These are phyloP conservation scores for Megastigmus dorsalis DNA, from an alignment of 2,888 invertebrate genomes.

Conservation along the genomic window DNA sequence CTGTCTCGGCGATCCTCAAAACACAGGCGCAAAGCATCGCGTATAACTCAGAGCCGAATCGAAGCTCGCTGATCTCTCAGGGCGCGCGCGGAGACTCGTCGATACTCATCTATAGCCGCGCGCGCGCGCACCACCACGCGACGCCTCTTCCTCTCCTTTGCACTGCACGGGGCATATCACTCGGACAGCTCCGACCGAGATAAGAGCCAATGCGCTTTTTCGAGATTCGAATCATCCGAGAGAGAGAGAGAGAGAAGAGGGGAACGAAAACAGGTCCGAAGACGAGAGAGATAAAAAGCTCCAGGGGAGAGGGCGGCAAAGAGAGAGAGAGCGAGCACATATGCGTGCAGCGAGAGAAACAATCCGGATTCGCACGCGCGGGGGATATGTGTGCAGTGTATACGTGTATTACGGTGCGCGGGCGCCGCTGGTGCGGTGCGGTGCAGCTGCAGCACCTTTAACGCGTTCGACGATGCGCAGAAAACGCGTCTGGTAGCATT, in stretches of 20 bases:
- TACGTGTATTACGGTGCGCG: too few species aligned
- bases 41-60: neutral
- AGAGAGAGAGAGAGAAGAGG: too few species aligned
- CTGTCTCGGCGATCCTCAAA: too few species aligned
- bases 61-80: neutral
- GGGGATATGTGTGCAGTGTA: too few species aligned
- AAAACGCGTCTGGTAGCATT: conserved; percentile 68
- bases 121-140: too few species aligned
- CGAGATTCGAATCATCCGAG: conserved; percentile 57
- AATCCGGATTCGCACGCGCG: conserved; percentile 52
- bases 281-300: conserved; percentile 11
- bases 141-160: too few species aligned
- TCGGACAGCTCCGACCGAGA: too few species aligned
- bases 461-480: conserved; percentile 65
- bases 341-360: conserved; percentile 51
- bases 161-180: too few species aligned
- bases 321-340: conserved; percentile 39
- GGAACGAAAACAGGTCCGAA: conserved; percentile 27
- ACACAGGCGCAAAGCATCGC: too few species aligned
- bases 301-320: conserved; percentile 22
- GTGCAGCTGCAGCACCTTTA: conserved; percentile 56
- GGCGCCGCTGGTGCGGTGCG: conserved; percentile 54
- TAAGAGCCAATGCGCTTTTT: too few species aligned
- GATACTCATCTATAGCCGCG: neutral
- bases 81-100: neutral